Base-by-base conservation (phyloP, 2,113 vertebrate species). In the Amphiprion percula region DNA sequence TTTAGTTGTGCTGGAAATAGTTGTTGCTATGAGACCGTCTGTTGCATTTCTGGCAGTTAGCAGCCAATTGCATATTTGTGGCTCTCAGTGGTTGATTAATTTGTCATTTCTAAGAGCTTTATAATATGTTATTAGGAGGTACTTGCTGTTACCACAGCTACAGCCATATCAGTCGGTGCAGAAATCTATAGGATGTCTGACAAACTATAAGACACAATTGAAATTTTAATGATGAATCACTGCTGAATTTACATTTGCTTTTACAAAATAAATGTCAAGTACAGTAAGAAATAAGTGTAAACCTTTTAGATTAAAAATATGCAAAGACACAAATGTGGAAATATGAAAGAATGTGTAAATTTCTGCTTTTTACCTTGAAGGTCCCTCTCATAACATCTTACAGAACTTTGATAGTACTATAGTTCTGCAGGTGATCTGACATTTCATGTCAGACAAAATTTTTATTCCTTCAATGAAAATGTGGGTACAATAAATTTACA, bases 391-490 rank as follows among this genome's bases (percentile, higher is more conserved):
- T 66, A 3, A 10, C 9, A 4, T 15, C 4, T 37, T n/a, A 11
- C 54, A 23, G 19, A 44, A 44, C 41, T 14, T 44, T 74, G 5
- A 62, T 47, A 60, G 41, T 26, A 16, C 41, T 46, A 11, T 64
- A 1, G 9, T 62, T 54, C 23, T 39, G 7, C 19, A 19, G 47
- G 9, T 3, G 28, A 58, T 62, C 24, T 68, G 4, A 71, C 68
- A 76, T 61, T 3, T 14, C 1, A 21, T 62, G 75, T 54, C 63
- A 70, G 49, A 73, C 49, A 44, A 50, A 72, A 69, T 4, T 55
- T 19, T 63, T 4, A 59, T 78, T 65, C 19, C 16, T 0, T 30
- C 28, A 26, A 65, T 65, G 75, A 76, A 83, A 74, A 58, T 66
- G 24, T 30, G 17, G 12, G 19, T 16, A 30, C 39, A 67, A 69